Percentiles rank a stretch among this genome's conserved stretches.
Conservation (phyloP, 2,113 vertebrate genomes). For the Arizona elegans region DNA sequence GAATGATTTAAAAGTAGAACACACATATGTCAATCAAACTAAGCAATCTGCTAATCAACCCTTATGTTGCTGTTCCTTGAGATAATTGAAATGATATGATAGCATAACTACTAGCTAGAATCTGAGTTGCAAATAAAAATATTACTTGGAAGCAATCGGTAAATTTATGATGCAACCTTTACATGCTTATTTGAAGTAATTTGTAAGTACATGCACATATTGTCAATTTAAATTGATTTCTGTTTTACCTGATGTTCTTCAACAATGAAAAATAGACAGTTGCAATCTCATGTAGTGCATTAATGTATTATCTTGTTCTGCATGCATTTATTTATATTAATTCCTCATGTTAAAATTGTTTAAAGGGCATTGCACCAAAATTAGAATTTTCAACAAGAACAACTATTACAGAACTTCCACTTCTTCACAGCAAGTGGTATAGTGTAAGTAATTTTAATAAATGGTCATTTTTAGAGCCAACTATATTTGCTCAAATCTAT, state of each 20-base stretch:
- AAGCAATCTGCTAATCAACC: neutral
- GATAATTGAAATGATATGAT: neutral
- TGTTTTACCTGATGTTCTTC: neutral
- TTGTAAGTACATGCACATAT: neutral
- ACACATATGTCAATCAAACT: neutral
- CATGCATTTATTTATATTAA: conserved; percentile 33
- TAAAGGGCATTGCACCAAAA: conserved; percentile 78
- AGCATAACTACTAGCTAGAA: neutral
- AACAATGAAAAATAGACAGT: neutral
- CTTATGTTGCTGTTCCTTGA: neutral
- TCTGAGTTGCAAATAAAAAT: neutral
- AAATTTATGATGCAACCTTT: neutral
- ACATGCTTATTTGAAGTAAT: neutral
- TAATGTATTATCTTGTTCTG: neutral
- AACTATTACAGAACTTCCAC: conserved; percentile 71
- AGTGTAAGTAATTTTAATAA: conserved; percentile 53
- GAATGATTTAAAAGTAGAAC: neutral
- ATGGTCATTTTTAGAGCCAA: neutral
- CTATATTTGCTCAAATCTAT: neutral
- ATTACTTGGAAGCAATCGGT: neutral
- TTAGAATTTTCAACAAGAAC: conserved; percentile 80
- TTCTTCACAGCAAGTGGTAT: conserved; percentile 53
- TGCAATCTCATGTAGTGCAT: neutral
- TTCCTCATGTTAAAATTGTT: conserved; percentile 27
- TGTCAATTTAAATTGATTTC: neutral